These are phyloP conservation scores for Solenopsis fugax DNA, from an alignment of 1,140 invertebrate genomes.

Conservation along the genomic window DNA sequence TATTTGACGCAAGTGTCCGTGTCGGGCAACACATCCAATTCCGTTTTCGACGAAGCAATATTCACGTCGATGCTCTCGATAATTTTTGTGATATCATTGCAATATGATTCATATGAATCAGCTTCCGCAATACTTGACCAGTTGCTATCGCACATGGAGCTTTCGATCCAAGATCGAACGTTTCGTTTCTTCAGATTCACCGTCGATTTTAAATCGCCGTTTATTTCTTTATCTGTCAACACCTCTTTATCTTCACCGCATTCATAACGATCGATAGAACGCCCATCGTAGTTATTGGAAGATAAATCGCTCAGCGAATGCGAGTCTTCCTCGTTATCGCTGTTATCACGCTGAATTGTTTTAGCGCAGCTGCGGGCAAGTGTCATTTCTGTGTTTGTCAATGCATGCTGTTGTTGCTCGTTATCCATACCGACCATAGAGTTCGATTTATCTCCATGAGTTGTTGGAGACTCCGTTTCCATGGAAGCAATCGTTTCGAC, in stretches of 20 bases:
- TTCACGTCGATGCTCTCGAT: slow-evolving; percentile 79
- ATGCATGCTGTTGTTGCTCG: neutral
- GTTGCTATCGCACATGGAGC: neutral
- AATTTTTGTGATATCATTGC: slow-evolving; percentile 71
- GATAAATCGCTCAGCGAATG: neutral
- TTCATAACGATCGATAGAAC: neutral
- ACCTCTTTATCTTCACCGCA: neutral
- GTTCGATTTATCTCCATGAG: neutral
- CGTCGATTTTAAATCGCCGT: neutral
- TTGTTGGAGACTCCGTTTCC: neutral
- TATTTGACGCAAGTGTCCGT: slow-evolving; percentile 78
- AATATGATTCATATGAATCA: slow-evolving; percentile 25
- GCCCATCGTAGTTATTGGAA: neutral
- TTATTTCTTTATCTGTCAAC: neutral
- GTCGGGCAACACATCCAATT: slow-evolving; percentile 66
- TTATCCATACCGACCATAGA: neutral
- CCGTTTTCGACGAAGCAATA: slow-evolving; percentile 75
- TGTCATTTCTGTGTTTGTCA: slow-evolving; percentile 7
- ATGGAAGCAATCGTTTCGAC: neutral
- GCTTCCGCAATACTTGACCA: neutral
- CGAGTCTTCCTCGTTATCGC: neutral
- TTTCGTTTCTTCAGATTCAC: slow-evolving; percentile 2
- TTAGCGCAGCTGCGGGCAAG: neutral
- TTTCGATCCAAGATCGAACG: slow-evolving; percentile 26
- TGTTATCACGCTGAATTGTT: slow-evolving; percentile 10